Conservation (phyloP, 1,140 invertebrate genomes). For the Pseudomyrmex concolor region DNA sequence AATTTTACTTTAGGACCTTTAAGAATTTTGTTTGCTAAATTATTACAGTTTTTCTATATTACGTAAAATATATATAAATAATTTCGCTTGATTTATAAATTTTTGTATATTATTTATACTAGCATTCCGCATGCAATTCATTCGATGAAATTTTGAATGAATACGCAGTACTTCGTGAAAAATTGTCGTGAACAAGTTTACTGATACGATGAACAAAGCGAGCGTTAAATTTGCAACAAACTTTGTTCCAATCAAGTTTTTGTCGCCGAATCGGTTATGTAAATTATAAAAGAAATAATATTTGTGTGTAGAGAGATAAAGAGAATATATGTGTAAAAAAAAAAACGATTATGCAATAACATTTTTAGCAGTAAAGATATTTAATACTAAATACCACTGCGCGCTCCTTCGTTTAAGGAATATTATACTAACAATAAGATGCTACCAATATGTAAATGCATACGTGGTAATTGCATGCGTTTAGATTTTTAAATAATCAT, state of each 20-base stretch:
- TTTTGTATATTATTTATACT: constrained; percentile 26
- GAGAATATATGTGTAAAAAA: too few relatives aligned
- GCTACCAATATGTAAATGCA: background rate
- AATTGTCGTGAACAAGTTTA: background rate
- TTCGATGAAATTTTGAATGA: constrained; percentile 35
- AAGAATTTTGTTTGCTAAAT: background rate
- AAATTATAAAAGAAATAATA: background rate
- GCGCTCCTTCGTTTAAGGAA: constrained; percentile 18
- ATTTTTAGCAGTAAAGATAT: background rate
- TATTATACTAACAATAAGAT: constrained; percentile 14
- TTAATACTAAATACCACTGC: background rate
- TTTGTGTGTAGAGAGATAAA: background rate
- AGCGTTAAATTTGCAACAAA: constrained; percentile 33
- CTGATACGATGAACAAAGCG: constrained; percentile 38
- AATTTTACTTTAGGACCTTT: background rate
- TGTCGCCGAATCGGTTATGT: background rate
- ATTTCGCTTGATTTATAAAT: background rate
- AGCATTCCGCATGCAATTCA: constrained; percentile 74
- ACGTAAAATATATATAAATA: background rate
- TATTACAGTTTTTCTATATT: background rate
- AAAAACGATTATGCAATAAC: background rate
- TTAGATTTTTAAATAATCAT: constrained; percentile 13
- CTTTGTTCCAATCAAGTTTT: constrained; percentile 27
- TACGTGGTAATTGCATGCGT: constrained; percentile 42
- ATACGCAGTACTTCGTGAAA: background rate